Percentiles rank a stretch among this genome's conserved stretches.
phyloP scores from a whole-genome alignment of 2,113 vertebrate genomes.

The Anser brachyrhynchus region DNA sequence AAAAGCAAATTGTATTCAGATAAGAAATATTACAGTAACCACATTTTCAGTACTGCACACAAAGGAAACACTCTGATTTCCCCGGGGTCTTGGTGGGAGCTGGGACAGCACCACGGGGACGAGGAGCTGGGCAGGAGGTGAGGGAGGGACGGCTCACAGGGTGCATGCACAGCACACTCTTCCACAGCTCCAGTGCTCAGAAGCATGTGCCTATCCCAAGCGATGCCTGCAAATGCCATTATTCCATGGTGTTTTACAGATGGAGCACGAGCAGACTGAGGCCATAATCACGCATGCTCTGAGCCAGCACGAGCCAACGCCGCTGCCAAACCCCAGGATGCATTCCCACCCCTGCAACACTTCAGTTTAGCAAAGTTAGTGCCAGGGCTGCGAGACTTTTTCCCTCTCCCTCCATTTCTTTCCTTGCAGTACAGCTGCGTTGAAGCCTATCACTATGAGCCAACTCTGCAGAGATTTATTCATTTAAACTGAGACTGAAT shows the following conservation, averaged over 20 bases:
- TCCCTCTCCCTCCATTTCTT: background rate
- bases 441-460: background rate
- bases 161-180: no score
- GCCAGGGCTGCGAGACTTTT: background rate
- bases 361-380: background rate
- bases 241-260: background rate
- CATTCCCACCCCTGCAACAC: background rate
- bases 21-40: background rate
- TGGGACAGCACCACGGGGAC: fast-evolving
- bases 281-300: background rate
- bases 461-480: background rate
- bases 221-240: background rate
- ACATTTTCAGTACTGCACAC: background rate
- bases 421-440: background rate
- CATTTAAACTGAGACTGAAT: background rate
- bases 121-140: background rate
- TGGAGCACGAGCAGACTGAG: background rate
- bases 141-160: background rate
- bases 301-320: background rate
- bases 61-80: background rate
- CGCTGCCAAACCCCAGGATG: background rate
- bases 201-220: background rate
- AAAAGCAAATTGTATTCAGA: background rate
- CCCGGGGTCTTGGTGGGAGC: fast-evolving
- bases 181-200: background rate